phyloP scores from a whole-genome alignment of 2,888 invertebrate species.

The Chirona hameri region DNA sequence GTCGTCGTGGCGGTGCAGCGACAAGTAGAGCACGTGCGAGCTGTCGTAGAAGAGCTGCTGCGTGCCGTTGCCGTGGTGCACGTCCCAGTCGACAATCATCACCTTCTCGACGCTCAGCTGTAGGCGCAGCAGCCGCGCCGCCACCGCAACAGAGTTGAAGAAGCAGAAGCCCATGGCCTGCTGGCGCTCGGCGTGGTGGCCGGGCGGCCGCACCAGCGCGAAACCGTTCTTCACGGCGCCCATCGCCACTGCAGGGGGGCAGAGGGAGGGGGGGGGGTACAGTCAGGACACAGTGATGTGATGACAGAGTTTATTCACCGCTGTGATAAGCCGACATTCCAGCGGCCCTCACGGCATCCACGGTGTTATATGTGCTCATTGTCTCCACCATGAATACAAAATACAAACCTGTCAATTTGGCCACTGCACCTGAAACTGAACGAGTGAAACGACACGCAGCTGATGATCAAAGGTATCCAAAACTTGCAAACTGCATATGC shows the following conservation, averaged over 20 bases:
- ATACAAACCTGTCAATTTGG: too few relatives aligned
- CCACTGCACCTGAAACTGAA: too few relatives aligned
- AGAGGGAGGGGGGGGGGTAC: not conserved
- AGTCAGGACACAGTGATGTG: too few relatives aligned
- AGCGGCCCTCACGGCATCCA: too few relatives aligned
- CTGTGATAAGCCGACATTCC: too few relatives aligned
- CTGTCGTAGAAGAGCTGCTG: constrained; percentile 98
- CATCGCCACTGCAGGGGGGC: constrained; percentile 53
- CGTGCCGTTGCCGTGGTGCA: constrained; percentile 97
- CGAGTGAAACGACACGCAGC: too few relatives aligned
- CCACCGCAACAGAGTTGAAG: constrained; percentile 96
- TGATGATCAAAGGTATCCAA: too few relatives aligned
- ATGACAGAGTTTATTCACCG: too few relatives aligned
- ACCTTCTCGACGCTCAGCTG: constrained; percentile 72
- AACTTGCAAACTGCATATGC: too few relatives aligned
- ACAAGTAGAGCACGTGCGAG: constrained; percentile 89
- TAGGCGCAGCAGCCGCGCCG: constrained; percentile 79
- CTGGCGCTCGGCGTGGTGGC: constrained; percentile 78
- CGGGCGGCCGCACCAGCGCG: constrained; percentile 96
- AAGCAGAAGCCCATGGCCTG: constrained; percentile 99
- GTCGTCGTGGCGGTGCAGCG: constrained; percentile 98
- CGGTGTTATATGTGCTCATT: too few relatives aligned
- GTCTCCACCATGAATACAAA: too few relatives aligned
- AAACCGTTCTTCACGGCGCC: constrained; percentile 84
- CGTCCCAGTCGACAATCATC: constrained; percentile 61